Percentiles rank a stretch among this genome's conserved stretches.
Evolutionary conservation across 1,140 invertebrate genomes (phyloP).

Genomic region (Tetraneura akinire): DNA sequence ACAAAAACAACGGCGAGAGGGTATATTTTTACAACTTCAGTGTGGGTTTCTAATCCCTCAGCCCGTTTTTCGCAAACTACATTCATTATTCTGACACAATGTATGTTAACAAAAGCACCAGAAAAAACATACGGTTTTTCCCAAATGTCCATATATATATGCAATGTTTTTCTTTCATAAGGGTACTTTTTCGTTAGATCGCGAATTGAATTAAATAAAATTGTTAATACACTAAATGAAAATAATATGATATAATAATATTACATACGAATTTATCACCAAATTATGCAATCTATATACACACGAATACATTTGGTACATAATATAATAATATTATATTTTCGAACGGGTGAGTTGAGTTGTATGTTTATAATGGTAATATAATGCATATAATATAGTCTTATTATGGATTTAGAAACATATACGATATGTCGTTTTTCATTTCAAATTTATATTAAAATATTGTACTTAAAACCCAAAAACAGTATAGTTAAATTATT

Average conservation of each 20-base stretch:
- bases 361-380: no score
- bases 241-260: neutral
- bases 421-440: no score
- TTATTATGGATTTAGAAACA: neutral
- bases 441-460: no score
- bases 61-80: slow-evolving; percentile 45
- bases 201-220: slow-evolving; percentile 44
- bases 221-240: slow-evolving; percentile 24
- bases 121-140: slow-evolving; percentile 48
- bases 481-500: no score
- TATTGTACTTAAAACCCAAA: no score
- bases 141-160: slow-evolving; percentile 19
- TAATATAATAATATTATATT: no score
- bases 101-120: slow-evolving; percentile 42
- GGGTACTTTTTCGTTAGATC: slow-evolving; percentile 36
- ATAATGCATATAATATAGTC: neutral
- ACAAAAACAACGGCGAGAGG: slow-evolving; percentile 40
- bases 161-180: slow-evolving; percentile 35
- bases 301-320: neutral
- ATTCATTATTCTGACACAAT: slow-evolving; percentile 51
- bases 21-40: slow-evolving; percentile 42
- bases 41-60: slow-evolving; percentile 44
- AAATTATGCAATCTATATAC: slow-evolving; percentile 40
- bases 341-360: no score
- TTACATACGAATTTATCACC: neutral